These are phyloP conservation scores for Agrotis exclamationis DNA, from an alignment of 2,888 invertebrate genomes.

Conservation along the genomic window DNA sequence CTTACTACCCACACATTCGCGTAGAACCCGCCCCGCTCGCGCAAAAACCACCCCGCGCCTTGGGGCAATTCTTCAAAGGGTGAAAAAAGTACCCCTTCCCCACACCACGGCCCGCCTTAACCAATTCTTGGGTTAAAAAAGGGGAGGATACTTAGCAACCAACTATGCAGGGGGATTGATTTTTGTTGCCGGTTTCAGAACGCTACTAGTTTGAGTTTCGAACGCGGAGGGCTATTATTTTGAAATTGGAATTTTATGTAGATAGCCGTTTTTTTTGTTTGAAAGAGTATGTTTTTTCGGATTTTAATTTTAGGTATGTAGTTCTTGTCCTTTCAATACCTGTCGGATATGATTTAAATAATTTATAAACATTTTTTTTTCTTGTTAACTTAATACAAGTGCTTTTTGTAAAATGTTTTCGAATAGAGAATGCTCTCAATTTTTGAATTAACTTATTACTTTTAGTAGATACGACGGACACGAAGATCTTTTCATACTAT, in stretches of 20 bases:
- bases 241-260: conserved; percentile 40
- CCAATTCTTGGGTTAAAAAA: conserved; percentile 90
- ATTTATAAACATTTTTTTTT: too few relatives aligned
- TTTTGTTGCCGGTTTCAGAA: conserved; percentile 76
- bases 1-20: conserved; percentile 83
- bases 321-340: not conserved
- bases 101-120: conserved; percentile 85
- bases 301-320: conserved; percentile 13
- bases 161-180: conserved; percentile 83
- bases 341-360: not conserved
- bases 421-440: not conserved
- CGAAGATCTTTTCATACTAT: too few relatives aligned
- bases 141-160: conserved; percentile 90
- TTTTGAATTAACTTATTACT: not conserved
- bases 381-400: too few relatives aligned
- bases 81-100: conserved; percentile 84
- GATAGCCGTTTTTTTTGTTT: conserved; percentile 10
- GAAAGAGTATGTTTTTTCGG: not conserved
- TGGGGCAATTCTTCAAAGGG: conserved; percentile 91
- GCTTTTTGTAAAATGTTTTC: too few relatives aligned
- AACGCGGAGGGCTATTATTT: conserved; percentile 53
- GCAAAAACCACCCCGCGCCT: conserved; percentile 85
- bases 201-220: conserved; percentile 65
- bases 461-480: too few relatives aligned
- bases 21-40: conserved; percentile 72